phyloP scores from a whole-genome alignment of 2,113 vertebrate genomes.

The Gobius niger region DNA sequence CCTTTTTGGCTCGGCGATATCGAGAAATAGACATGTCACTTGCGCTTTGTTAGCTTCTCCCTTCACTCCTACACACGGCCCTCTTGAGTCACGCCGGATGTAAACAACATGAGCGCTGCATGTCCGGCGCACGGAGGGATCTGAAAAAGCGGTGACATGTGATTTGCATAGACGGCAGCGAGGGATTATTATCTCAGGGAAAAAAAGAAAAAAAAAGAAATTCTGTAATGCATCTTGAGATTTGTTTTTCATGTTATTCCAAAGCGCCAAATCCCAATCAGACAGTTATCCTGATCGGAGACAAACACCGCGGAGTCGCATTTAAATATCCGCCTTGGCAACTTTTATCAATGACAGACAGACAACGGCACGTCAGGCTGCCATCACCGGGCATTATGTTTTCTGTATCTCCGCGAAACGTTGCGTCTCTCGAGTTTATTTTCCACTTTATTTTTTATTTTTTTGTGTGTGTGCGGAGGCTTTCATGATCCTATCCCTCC shows the following conservation, averaged over 20 bases:
- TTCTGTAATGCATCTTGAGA: constrained; percentile 51
- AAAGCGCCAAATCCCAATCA: constrained; percentile 73
- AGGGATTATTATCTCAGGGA: constrained; percentile 64
- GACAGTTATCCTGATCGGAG: constrained; percentile 76
- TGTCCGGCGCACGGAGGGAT: constrained; percentile 68
- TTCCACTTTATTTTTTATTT: constrained; percentile 6
- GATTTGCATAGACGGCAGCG: constrained; percentile 70
- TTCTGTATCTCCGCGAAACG: constrained; percentile 50
- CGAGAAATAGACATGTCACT: constrained; percentile 31
- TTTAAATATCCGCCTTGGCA: constrained; percentile 65
- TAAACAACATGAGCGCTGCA: constrained; percentile 58
- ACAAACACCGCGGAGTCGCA: constrained; percentile 55
- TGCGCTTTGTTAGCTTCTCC: constrained; percentile 58
- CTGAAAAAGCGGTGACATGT: constrained; percentile 54
- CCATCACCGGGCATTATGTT: constrained; percentile 72
- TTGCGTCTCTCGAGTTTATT: constrained; percentile 42
- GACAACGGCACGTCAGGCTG: constrained; percentile 69
- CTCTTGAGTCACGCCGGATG: constrained; percentile 61
- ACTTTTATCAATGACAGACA: constrained; percentile 80
- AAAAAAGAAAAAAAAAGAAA: constrained; percentile 19
- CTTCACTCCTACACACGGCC: constrained; percentile 61
- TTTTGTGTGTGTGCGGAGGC: too few relatives aligned
- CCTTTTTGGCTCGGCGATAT: constrained; percentile 8
- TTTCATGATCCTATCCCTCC: constrained; percentile 33
- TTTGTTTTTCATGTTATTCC: constrained; percentile 69